Evolutionary conservation across 2,888 invertebrate genomes (phyloP), one percentile per base, ranked within the genome.

Genomic region (Acleris literana): DNA sequence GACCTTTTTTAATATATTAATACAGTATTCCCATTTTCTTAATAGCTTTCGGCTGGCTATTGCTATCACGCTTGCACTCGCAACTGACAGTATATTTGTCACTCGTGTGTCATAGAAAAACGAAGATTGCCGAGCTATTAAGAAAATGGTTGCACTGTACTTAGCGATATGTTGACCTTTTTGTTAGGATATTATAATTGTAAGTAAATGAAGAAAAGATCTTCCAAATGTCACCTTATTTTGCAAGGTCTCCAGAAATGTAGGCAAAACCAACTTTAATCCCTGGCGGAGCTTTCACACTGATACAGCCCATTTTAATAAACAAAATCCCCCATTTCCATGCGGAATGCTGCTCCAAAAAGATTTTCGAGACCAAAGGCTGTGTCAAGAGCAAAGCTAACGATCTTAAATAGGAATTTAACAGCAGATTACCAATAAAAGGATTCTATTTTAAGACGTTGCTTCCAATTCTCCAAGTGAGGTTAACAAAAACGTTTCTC

Each of bases 401-500:
- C 39, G 7, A 17, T 49, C 49, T 49, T n/a, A n/a, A 22, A 46
- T 46, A 57, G 56, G 17, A 20, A 46, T 46, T 17, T 17, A 57
- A 46, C 46, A 46, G 46, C 17, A 46, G 18, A 61, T 54, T 53
- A 61, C 18, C 29, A 61, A 46, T 54, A 33, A 43, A 63, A 39
- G 39, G 56, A 25, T 63, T 55, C 56, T 62, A 62, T 62, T 29
- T 44, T 44, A 53, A 54, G 48, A 46, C 44, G 46, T 17, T 48
- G 22, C 25, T 17, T 9, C 44, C 13, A 22, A 57, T 57, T 57
- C 46, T 44, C 33, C 61, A 16, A 46, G 43, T 52, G 53, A 46
- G 61, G 61, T 53, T 18, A 61, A 46, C 46, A 16, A 46, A 52
- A 52, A 22, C 46, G 56, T 66, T 60, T 60, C 58, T 59, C 22